These are phyloP conservation scores for Erythrocebus patas DNA, from an alignment of 2,113 vertebrate species.

Conservation along the genomic window DNA sequence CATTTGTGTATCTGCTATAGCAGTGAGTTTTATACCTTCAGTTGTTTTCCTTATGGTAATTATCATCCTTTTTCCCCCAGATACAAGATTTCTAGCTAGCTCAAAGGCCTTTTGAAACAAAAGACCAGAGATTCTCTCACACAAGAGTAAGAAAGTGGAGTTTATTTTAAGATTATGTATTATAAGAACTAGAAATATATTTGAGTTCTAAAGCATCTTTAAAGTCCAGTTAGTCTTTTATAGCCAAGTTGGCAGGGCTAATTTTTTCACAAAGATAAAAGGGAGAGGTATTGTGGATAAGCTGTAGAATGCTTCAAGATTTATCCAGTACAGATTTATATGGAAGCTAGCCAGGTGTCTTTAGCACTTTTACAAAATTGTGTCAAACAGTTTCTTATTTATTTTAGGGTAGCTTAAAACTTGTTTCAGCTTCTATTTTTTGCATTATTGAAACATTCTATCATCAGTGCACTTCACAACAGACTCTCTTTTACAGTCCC, in stretches of 20 bases:
- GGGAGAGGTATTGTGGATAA: not conserved
- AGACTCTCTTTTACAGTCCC: not conserved
- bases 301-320: not conserved
- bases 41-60: not conserved
- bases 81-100: not conserved
- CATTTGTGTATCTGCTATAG: not conserved
- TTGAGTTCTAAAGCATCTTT: not conserved
- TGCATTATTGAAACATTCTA: not conserved
- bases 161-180: not conserved
- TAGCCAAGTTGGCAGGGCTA: not conserved
- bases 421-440: not conserved
- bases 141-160: not conserved
- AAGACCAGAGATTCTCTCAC: not conserved
- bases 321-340: not conserved
- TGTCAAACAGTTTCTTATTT: not conserved
- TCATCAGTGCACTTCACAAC: not conserved
- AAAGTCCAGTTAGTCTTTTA: not conserved
- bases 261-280: not conserved
- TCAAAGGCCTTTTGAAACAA: not conserved
- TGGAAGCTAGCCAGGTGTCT: not conserved
- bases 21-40: not conserved
- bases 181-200: not conserved
- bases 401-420: conserved; percentile 10
- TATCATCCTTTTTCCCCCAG: not conserved
- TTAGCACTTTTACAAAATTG: not conserved